Conservation (phyloP, 2,888 invertebrate species). For the Pardosa pseudoannulata region DNA sequence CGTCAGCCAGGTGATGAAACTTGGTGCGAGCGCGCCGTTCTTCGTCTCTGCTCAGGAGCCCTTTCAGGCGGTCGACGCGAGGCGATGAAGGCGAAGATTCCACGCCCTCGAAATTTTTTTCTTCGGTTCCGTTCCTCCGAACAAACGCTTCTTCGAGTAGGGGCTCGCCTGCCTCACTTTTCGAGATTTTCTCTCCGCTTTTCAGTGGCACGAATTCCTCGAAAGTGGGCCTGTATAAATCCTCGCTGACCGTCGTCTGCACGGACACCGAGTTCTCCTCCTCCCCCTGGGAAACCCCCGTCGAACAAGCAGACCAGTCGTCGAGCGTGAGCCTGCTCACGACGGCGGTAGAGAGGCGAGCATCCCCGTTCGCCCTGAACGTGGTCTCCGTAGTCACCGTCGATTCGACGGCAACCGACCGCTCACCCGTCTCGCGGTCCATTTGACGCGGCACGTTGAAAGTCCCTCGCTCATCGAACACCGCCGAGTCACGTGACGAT, state of each 20-base stretch:
- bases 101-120: neutral
- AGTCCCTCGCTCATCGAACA: conserved; percentile 32
- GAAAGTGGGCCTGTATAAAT: conserved; percentile 29
- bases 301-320: conserved; percentile 24
- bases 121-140: neutral
- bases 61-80: conserved; percentile 35
- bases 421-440: conserved; percentile 53
- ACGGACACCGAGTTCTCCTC: conserved; percentile 6
- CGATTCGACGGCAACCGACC: conserved; percentile 46
- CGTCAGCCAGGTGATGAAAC: conserved; percentile 11
- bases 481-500: conserved; percentile 15
- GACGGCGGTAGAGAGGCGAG: conserved; percentile 30
- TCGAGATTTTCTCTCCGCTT: neutral
- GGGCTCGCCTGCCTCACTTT: neutral
- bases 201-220: conserved; percentile 44
- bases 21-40: conserved; percentile 28
- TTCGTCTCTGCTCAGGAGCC: conserved; percentile 51
- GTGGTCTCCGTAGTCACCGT: conserved; percentile 40
- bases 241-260: neutral
- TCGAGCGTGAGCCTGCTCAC: conserved; percentile 38
- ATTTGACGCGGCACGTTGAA: conserved; percentile 32
- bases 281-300: neutral
- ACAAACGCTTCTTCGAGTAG: neutral
- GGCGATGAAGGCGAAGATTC: conserved; percentile 8
- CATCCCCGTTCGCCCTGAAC: conserved; percentile 20